These are phyloP conservation scores for Zosterops lateralis DNA, from an alignment of 2,113 vertebrate species.

Conservation along the genomic window DNA sequence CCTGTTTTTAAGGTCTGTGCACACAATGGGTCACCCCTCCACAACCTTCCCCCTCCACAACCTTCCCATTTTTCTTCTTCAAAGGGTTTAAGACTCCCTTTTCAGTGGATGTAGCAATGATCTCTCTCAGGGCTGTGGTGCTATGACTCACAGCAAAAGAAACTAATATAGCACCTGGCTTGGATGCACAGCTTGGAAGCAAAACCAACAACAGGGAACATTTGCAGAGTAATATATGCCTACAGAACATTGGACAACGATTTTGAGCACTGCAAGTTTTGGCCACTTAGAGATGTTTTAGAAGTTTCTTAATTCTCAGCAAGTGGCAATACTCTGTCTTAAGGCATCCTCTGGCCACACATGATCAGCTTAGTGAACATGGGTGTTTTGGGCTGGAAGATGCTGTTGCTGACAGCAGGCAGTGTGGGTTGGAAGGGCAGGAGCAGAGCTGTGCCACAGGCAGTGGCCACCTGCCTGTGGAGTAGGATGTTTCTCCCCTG, in stretches of 20 bases:
- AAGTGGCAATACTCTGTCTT: not conserved
- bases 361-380: not conserved
- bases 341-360: rapidly evolving
- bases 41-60: not conserved
- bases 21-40: rapidly evolving
- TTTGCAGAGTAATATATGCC: not conserved
- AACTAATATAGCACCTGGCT: not conserved
- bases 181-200: not conserved
- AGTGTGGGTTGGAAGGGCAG: not conserved
- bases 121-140: not conserved
- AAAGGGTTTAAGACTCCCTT: not conserved
- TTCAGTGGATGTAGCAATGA: not conserved
- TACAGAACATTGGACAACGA: not conserved
- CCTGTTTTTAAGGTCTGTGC: not conserved
- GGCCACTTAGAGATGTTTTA: not conserved
- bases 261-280: not conserved
- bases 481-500: not conserved
- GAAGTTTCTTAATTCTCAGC: not conserved
- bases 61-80: not conserved
- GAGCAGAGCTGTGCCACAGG: not conserved
- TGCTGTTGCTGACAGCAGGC: rapidly evolving
- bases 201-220: not conserved
- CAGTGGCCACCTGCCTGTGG: not conserved
- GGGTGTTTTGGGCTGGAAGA: not conserved
- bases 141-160: not conserved